Percentiles rank a stretch among this genome's conserved stretches.
Conservation (phyloP, 2,888 invertebrate species). For the Ochlodes sylvanus region DNA sequence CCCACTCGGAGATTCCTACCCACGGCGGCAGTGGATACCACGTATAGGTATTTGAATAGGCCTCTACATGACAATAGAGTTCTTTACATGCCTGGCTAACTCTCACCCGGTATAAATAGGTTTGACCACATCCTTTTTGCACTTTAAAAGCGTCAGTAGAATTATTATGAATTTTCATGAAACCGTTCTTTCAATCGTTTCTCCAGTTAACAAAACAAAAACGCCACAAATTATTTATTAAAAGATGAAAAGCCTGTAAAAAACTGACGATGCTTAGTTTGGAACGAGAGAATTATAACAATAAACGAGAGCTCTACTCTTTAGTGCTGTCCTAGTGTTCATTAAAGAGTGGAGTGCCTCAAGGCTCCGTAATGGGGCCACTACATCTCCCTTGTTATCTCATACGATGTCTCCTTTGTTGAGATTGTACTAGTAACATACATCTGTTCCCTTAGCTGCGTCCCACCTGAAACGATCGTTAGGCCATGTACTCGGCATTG, state of each 20-base stretch:
- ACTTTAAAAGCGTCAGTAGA: too few relatives aligned
- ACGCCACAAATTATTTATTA: too few relatives aligned
- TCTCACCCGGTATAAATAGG: too few relatives aligned
- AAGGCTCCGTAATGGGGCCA: slow-evolving; percentile 74
- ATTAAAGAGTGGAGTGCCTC: slow-evolving; percentile 58
- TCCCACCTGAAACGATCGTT: slow-evolving; percentile 66
- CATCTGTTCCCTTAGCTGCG: slow-evolving; percentile 55
- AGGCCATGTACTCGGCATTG: slow-evolving; percentile 63
- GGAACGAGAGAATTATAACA: not conserved
- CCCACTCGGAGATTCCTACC: too few relatives aligned
- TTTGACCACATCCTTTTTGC: too few relatives aligned
- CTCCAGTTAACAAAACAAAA: too few relatives aligned
- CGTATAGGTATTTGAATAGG: too few relatives aligned
- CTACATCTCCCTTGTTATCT: slow-evolving; percentile 74
- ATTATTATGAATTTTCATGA: too few relatives aligned
- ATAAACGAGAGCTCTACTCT: slow-evolving; percentile 45
- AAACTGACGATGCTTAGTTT: not conserved
- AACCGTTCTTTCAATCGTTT: too few relatives aligned
- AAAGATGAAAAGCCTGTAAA: not conserved
- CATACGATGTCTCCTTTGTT: slow-evolving; percentile 72
- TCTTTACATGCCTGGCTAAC: too few relatives aligned
- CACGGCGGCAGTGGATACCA: too few relatives aligned
- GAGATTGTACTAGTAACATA: slow-evolving; percentile 51
- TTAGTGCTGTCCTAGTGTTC: slow-evolving; percentile 52
- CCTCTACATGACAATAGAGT: too few relatives aligned